Percentiles rank a stretch among this genome's conserved stretches.
phyloP scores from a whole-genome alignment of 2,113 vertebrate genomes.

The Melanotaenia duboulayi region DNA sequence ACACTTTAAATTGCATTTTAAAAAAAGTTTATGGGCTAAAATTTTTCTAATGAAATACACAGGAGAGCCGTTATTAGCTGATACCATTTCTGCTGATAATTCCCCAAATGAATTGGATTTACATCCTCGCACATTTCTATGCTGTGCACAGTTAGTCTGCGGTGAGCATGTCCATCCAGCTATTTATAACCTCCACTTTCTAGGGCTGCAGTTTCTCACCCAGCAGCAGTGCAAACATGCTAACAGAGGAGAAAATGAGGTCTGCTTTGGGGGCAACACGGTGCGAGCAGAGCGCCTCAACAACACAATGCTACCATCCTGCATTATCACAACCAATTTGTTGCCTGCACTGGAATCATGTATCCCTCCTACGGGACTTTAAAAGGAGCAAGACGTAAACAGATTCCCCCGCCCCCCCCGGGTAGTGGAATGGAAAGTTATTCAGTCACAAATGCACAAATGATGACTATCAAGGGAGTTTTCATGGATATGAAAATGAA shows the following conservation, averaged over 20 bases:
- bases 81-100: too few relatives aligned
- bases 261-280: slow-evolving; percentile 28
- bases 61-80: too few relatives aligned
- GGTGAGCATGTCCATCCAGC: background rate
- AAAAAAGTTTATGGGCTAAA: too few relatives aligned
- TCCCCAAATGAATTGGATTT: too few relatives aligned
- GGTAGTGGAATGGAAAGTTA: slow-evolving; percentile 21
- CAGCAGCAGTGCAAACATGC: slow-evolving; percentile 3
- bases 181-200: background rate
- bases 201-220: background rate
- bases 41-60: too few relatives aligned
- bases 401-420: background rate
- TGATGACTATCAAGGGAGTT: slow-evolving; percentile 32
- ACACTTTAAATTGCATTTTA: too few relatives aligned
- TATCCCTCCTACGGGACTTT: slow-evolving; percentile 13
- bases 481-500: slow-evolving; percentile 43
- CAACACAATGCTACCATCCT: slow-evolving; percentile 45
- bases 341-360: slow-evolving; percentile 19
- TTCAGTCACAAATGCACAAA: slow-evolving; percentile 30
- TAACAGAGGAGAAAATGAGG: slow-evolving; percentile 44
- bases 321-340: slow-evolving; percentile 47
- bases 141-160: too few relatives aligned
- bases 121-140: too few relatives aligned
- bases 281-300: slow-evolving; percentile 20
- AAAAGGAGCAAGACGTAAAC: slow-evolving; percentile 33